Base-by-base conservation (phyloP, 2,113 vertebrate genomes). In the Eonycteris spelaea region DNA sequence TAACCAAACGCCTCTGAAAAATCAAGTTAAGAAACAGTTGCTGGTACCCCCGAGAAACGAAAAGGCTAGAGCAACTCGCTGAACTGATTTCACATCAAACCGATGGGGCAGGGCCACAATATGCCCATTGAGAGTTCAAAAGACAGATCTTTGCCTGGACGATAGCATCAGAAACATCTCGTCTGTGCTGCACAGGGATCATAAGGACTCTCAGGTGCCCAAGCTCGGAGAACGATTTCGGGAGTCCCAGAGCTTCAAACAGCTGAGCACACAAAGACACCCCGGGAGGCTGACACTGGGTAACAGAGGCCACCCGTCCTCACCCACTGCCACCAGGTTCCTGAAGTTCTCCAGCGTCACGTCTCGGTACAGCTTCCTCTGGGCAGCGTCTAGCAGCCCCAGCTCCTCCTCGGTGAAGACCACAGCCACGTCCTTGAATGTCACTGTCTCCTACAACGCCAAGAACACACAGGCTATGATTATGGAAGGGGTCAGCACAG, bases 301-400 rank as follows among this genome's bases (percentile, higher is more conserved):
- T 70, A 12, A 26, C 18, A 2, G 7, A 67, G 51, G 22, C 65
- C 1, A 0, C 57, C 57, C 7, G 1, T 77, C 15, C 98, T 97
- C 91, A 98, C 98, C 93, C 82, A 98, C 67, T 0, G 92, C 91
- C 1, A 98, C 19, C 38, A 97, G 84, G 59, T 75, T 98, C 95
- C 48, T 4, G 92, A 97, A 97, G 86, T 85, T 98, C 79, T 98
- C 98, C 87, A 98, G 91, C 94, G 96, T 98, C 94, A 97, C 97
- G 0, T 97, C 96, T 0, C 78, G 96, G 93, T 98, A 97, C 68
- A 98, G 87, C 33, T 45, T 68, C 71, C 79, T 93, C 87, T 98
- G 97, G 8, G 73, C 1, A 0, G 73, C 9, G 3, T 91, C 96
- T 78, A 98, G 94, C 38, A 97, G 84, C 85, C 67, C 82, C 94